A percentile compares a stretch with the other conserved stretches of the same genome.
phyloP scores from a whole-genome alignment of 2,888 invertebrate species.

The Conus canariensis region DNA sequence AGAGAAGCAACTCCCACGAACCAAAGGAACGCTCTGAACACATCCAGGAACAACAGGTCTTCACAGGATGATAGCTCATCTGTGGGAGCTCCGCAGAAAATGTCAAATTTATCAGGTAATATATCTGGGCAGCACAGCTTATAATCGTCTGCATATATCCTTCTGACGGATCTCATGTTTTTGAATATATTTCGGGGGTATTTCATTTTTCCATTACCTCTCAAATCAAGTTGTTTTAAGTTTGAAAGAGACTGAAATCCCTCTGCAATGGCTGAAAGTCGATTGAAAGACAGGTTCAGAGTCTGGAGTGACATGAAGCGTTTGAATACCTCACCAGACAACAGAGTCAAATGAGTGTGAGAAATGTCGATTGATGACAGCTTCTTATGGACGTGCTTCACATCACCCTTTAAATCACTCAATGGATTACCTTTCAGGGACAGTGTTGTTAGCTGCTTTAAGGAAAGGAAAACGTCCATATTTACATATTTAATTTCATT shows the following conservation, averaged over 20 bases:
- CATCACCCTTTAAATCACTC: neutral
- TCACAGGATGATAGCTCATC: conserved; percentile 45
- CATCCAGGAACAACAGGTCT: conserved; percentile 29
- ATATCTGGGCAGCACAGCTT: conserved; percentile 34
- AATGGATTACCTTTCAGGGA: neutral
- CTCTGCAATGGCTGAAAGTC: neutral
- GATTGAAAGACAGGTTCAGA: conserved; percentile 13
- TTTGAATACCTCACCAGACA: conserved; percentile 27
- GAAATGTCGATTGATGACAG: conserved; percentile 40
- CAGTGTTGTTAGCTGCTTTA: neutral
- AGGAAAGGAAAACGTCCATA: conserved; percentile 7
- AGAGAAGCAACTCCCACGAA: conserved; percentile 23
- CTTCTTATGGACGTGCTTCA: neutral
- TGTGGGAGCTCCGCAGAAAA: conserved; percentile 24
- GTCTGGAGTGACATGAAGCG: conserved; percentile 20
- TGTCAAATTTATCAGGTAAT: neutral
- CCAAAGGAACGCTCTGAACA: conserved; percentile 41
- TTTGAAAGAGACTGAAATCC: conserved; percentile 29
- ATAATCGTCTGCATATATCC: conserved; percentile 37
- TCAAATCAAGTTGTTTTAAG: conserved; percentile 24
- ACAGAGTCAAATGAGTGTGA: neutral
- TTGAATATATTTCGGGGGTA: conserved; percentile 24
- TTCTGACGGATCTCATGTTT: neutral
- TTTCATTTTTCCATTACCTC: conserved; percentile 1
- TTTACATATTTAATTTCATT: neutral